Conservation (phyloP, 2,113 vertebrate genomes). For the Ivindomyrus marchei region DNA sequence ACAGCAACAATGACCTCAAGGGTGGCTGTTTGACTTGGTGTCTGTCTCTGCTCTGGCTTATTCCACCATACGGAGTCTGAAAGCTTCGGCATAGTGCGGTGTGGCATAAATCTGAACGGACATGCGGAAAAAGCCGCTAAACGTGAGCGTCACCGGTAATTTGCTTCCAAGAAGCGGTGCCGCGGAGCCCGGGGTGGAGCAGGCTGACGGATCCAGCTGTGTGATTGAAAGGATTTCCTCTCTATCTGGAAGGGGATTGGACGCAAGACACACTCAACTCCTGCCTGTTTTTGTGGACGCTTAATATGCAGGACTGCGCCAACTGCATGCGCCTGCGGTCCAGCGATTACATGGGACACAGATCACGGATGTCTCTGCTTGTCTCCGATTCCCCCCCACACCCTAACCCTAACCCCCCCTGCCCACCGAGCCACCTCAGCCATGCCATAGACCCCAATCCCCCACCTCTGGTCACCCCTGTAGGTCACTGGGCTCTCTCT, state of each 20-base stretch:
- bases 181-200: not conserved
- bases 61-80: conserved; percentile 31
- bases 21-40: conserved; percentile 44
- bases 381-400: not conserved
- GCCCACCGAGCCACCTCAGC: not conserved
- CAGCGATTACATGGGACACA: not conserved
- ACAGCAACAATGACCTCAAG: conserved; percentile 52
- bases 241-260: not conserved
- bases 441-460: not conserved
- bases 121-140: conserved; percentile 22
- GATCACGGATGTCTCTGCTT: not conserved
- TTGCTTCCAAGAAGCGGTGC: conserved; percentile 25
- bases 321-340: not conserved
- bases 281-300: not conserved
- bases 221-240: not conserved
- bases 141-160: conserved; percentile 29
- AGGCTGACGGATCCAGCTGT: not conserved
- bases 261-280: not conserved
- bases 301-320: not conserved
- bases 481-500: not conserved
- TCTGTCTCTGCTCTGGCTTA: conserved; percentile 33
- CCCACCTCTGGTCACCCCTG: not conserved
- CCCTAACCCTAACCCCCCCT: not conserved
- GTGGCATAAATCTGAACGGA: conserved; percentile 38
- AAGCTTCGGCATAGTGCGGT: conserved; percentile 23